Base-by-base conservation (phyloP, 2,888 invertebrate genomes). In the Pyralis farinalis region DNA sequence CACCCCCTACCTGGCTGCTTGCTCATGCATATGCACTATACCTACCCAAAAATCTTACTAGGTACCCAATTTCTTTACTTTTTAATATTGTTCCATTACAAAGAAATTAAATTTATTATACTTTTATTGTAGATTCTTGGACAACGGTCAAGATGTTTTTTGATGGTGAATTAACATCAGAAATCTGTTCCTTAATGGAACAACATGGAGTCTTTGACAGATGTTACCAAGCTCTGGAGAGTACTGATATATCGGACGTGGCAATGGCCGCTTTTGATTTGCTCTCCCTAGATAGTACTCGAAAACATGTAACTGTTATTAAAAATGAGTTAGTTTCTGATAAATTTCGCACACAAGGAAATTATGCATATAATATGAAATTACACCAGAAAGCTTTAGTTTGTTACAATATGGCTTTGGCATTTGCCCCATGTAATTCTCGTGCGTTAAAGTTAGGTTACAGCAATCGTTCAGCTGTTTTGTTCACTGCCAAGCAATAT, bases 381-480 rank as follows among this genome's bases (percentile, higher is more conserved):
- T 25, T 40, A 6, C 43, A 38, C 12, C 46, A 47, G 5, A 9
- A 25, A 9, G 48, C 56, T 1, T 32, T 53, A 8, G 32, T 36
- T 32, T 40, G 16, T 10, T 56, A 54, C 33, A 56, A 56, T 32
- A 43, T 34, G 20, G 54, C 56, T 5, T 28, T 56, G 12, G 29
- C 47, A 9, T 44, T 25, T 32, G 56, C 56, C 5, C 52, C 54
- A 1, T 34, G 34, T n/a, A 43, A 42, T 5, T 54, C 56, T 2
- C 29, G 37, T n/a, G 47, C 48, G 10, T 20, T 54, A 33, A 40
- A 42, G 8, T 34, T 49, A 12, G 56, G 50, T 3, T 54, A 46
- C 11, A 40, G 54, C 12, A 54, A 54, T 36, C 36, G 54, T 25
- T 53, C 56, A 0, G 56, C 54, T 1, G 35, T 54, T 2, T 20